Conservation (phyloP, 2,113 vertebrate species). For the Maccullochella peelii region DNA sequence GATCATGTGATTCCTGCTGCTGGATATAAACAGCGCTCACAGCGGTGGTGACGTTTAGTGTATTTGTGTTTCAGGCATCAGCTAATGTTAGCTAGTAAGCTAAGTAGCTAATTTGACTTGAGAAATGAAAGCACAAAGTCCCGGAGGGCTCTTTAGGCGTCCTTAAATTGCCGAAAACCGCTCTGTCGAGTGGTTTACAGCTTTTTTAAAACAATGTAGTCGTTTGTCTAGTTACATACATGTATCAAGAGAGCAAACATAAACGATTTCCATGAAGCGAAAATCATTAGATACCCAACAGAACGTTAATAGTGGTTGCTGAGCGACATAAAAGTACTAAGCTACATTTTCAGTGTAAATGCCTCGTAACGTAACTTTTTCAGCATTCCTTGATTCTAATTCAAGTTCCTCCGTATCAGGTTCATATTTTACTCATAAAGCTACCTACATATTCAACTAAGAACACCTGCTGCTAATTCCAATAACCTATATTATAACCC, state of each 20-base stretch:
- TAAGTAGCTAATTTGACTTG: neutral
- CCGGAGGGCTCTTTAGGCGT: fast-evolving
- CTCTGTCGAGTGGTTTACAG: too few species aligned
- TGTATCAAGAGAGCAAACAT: too few species aligned
- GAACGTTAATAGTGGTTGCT: neutral
- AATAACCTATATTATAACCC: neutral
- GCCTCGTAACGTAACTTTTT: too few species aligned
- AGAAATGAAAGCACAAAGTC: neutral
- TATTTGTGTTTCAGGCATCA: neutral
- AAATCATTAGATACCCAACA: too few species aligned
- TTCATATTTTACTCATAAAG: neutral
- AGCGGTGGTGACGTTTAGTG: conserved; percentile 17
- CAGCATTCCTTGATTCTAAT: too few species aligned
- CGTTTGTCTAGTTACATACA: neutral
- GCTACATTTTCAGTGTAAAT: neutral
- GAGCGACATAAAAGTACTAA: neutral
- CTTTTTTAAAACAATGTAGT: neutral
- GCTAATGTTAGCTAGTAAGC: neutral
- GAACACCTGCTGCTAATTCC: neutral
- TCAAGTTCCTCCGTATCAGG: too few species aligned
- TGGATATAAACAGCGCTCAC: neutral
- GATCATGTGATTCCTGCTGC: conserved; percentile 63
- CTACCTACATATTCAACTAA: neutral
- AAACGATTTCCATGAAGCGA: neutral
- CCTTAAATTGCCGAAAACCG: neutral